A percentile compares a stretch with the other conserved stretches of the same genome.
Evolutionary conservation across 1,140 invertebrate species (phyloP).

Genomic region (Drosophila ficusphila): DNA sequence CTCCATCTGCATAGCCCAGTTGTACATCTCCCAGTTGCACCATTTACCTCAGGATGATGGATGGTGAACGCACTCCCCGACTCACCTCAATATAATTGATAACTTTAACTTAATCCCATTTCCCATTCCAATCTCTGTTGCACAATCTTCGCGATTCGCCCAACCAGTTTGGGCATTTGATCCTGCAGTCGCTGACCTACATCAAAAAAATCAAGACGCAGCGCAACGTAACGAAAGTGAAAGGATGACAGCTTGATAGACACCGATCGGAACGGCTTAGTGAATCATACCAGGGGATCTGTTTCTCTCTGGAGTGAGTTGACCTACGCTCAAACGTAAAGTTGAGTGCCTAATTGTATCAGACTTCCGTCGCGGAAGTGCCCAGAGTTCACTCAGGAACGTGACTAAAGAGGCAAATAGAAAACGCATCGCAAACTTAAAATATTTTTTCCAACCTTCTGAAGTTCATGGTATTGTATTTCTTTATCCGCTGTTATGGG

Average conservation of each 20-base stretch:
- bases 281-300: neutral
- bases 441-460: conserved; percentile 6
- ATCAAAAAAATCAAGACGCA: conserved; percentile 25
- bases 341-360: conserved; percentile 22
- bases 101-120: conserved; percentile 18
- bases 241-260: conserved; percentile 48
- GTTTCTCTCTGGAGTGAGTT: conserved; percentile 2
- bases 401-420: conserved; percentile 4
- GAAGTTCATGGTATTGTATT: neutral
- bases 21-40: neutral
- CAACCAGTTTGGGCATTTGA: conserved; percentile 43
- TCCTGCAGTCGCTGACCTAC: conserved; percentile 56
- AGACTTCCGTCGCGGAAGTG: conserved; percentile 19
- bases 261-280: conserved; percentile 14
- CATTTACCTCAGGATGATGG: conserved; percentile 25
- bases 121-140: conserved; percentile 27
- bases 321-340: conserved; percentile 20
- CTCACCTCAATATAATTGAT: conserved; percentile 13
- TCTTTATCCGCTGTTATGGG: neutral
- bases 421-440: conserved; percentile 6
- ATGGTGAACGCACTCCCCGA: conserved; percentile 25
- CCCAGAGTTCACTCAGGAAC: conserved; percentile 23
- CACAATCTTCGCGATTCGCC: conserved; percentile 22
- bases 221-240: conserved; percentile 40
- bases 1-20: neutral